A percentile compares a stretch with the other conserved stretches of the same genome.
phyloP scores from a whole-genome alignment of 2,113 vertebrate genomes.

The Nestor notabilis region DNA sequence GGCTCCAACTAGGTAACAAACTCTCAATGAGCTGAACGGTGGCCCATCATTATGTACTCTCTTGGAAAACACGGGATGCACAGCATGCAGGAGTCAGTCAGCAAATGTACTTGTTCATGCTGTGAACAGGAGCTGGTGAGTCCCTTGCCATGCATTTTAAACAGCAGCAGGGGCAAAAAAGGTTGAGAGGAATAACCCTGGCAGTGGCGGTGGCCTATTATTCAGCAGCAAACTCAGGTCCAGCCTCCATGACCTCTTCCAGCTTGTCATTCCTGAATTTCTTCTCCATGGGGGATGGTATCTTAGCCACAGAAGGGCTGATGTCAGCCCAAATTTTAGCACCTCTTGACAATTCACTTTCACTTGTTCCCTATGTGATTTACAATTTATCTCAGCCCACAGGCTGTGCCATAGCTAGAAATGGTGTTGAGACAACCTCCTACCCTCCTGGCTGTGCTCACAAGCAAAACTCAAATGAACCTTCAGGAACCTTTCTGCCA shows the following conservation, averaged over 20 bases:
- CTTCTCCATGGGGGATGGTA: not conserved
- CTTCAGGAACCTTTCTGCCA: not conserved
- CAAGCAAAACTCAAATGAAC: not conserved
- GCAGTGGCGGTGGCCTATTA: not conserved
- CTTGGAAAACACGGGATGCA: not conserved
- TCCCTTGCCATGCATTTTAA: not conserved
- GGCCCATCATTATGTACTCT: not conserved
- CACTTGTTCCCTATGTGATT: not conserved
- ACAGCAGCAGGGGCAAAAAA: not conserved
- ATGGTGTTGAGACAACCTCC: not conserved
- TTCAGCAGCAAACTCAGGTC: not conserved
- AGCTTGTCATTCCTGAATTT: not conserved
- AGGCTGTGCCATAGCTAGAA: not conserved
- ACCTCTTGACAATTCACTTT: not conserved
- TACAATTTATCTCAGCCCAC: not conserved
- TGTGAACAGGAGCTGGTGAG: not conserved
- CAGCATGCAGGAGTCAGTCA: not conserved
- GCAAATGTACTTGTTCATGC: not conserved
- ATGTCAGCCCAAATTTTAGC: not conserved
- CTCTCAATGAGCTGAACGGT: not conserved
- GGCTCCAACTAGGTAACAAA: not conserved
- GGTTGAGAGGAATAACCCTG: not conserved
- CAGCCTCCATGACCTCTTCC: not conserved
- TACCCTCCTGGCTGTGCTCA: not conserved
- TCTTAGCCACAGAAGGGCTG: not conserved